phyloP scores from a whole-genome alignment of 2,797 vertebrate genomes.

The Rhynchotus rufescens region DNA sequence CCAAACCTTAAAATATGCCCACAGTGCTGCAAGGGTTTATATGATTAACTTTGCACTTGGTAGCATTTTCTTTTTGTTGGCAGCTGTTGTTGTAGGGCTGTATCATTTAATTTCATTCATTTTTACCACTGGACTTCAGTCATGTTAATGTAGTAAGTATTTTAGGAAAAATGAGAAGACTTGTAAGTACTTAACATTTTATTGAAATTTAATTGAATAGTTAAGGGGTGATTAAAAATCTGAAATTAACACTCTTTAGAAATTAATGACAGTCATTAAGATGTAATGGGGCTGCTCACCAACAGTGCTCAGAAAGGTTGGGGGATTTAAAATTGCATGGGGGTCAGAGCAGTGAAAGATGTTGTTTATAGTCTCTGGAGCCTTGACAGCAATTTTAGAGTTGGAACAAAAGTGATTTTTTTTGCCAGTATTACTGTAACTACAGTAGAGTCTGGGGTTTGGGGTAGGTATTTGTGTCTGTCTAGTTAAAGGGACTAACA shows the following conservation, averaged over 20 bases:
- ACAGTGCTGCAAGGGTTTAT: constrained; percentile 8
- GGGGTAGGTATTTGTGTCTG: constrained; percentile 65
- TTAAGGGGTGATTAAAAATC: constrained; percentile 92
- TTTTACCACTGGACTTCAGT: constrained; percentile 82
- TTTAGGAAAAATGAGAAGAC: constrained; percentile 87
- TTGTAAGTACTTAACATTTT: constrained; percentile 91
- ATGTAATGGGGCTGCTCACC: constrained; percentile 91
- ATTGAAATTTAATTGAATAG: constrained; percentile 93
- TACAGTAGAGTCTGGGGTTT: constrained; percentile 71
- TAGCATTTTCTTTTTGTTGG: constrained; percentile 65
- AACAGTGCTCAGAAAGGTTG: constrained; percentile 88
- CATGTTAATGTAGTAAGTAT: constrained; percentile 87
- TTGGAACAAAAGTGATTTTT: constrained; percentile 81
- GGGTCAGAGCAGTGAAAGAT: constrained; percentile 88
- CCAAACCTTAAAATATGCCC: constrained; percentile 26
- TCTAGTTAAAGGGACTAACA: constrained; percentile 60
- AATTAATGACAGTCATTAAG: constrained; percentile 93
- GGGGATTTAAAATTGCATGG: constrained; percentile 91
- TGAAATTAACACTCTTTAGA: constrained; percentile 92
- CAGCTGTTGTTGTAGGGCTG: constrained; percentile 65
- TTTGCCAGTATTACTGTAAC: constrained; percentile 74
- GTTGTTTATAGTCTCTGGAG: constrained; percentile 86
- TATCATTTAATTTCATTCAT: constrained; percentile 79
- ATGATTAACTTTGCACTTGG: constrained; percentile 24
- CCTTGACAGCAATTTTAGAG: constrained; percentile 82